Percentiles rank a stretch among this genome's conserved stretches.
Conservation (phyloP, 2,113 vertebrate genomes). For the Mormyrus iriodes region DNA sequence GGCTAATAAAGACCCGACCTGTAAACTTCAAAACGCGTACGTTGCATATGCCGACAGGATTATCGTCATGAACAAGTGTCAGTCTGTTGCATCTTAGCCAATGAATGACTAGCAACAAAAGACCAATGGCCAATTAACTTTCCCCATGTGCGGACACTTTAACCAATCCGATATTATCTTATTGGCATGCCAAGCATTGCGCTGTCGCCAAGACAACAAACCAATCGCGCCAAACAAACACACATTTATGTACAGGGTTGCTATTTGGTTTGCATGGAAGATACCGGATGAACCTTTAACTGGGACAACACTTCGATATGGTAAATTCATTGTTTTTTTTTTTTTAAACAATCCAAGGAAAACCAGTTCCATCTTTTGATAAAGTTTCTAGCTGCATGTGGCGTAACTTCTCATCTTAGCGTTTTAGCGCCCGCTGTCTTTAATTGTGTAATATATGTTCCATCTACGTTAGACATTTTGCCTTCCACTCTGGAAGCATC, state of each 20-base stretch:
- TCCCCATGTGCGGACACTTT: not conserved
- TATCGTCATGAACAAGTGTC: not conserved
- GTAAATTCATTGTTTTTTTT: slow-evolving; percentile 24
- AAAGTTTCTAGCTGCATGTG: not conserved
- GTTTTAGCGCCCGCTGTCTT: not conserved
- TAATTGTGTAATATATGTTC: not conserved
- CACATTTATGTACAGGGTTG: not conserved
- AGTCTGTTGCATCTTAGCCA: not conserved
- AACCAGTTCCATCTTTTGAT: not conserved
- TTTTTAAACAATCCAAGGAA: not conserved
- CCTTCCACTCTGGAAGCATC: not conserved
- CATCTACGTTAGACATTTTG: not conserved
- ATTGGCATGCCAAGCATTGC: not conserved
- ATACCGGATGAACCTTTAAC: not conserved
- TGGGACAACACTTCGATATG: not conserved
- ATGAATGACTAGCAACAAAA: not conserved
- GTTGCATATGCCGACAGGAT: not conserved
- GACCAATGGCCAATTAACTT: not conserved
- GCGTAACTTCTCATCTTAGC: not conserved
- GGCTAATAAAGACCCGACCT: too few species aligned
- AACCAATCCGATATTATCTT: slow-evolving; percentile 32
- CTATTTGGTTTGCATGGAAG: not conserved
- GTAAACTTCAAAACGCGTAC: not conserved
- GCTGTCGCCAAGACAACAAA: slow-evolving; percentile 36
- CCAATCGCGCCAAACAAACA: slow-evolving; percentile 7